Conservation (phyloP, 2,888 invertebrate genomes). For the Hypomecis atomaria region DNA sequence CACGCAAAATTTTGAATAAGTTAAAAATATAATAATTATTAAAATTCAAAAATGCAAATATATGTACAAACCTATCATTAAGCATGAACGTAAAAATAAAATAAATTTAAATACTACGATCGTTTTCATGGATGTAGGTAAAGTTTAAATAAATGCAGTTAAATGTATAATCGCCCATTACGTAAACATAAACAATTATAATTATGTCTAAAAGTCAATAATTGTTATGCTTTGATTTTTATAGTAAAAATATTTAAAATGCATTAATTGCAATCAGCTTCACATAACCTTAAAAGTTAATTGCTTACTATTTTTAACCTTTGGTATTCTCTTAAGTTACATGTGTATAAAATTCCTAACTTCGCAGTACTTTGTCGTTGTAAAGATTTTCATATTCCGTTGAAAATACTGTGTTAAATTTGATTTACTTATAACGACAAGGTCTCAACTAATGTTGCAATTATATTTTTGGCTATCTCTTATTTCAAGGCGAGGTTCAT, state of each 20-base stretch:
- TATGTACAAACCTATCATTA: not conserved
- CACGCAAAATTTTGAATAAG: too few relatives aligned
- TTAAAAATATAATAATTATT: too few relatives aligned
- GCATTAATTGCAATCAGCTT: constrained; percentile 33
- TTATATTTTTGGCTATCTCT: constrained; percentile 13
- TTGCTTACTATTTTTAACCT: constrained; percentile 36
- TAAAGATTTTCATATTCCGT: not conserved
- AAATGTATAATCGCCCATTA: constrained; percentile 21
- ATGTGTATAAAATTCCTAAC: constrained; percentile 4
- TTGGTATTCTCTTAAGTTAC: constrained; percentile 22
- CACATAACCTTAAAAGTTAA: constrained; percentile 39
- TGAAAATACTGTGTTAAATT: not conserved
- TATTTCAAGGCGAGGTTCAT: constrained; percentile 55
- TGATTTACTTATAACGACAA: constrained; percentile 5
- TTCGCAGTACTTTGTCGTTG: constrained; percentile 12
- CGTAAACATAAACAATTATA: constrained; percentile 9
- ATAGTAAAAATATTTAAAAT: constrained; percentile 31
- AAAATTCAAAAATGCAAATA: not conserved
- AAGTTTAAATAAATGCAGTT: constrained; percentile 24
- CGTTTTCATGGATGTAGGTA: constrained; percentile 14
- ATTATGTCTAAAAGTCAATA: constrained; percentile 28
- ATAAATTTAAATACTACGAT: not conserved
- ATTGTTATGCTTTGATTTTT: constrained; percentile 36
- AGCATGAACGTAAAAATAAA: not conserved
- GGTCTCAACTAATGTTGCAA: constrained; percentile 4